These are phyloP conservation scores for Eumeta japonica DNA, from an alignment of 1,140 invertebrate genomes.

Conservation along the genomic window DNA sequence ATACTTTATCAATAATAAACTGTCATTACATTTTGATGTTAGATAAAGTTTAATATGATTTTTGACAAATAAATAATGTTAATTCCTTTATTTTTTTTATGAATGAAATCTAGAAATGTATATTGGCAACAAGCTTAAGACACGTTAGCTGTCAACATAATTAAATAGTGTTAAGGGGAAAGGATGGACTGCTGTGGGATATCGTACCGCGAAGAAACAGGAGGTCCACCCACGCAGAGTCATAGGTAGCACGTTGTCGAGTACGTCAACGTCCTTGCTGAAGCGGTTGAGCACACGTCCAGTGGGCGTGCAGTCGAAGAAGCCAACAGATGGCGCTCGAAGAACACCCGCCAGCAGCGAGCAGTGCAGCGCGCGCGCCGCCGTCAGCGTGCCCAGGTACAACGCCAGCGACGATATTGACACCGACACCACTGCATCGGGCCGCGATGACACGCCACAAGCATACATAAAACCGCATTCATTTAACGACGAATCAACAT, in stretches of 20 bases:
- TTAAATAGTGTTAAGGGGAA: too few relatives aligned
- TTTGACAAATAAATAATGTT: too few relatives aligned
- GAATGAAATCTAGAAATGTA: too few relatives aligned
- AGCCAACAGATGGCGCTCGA: slow-evolving; percentile 68
- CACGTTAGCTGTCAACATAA: too few relatives aligned
- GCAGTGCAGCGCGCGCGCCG: slow-evolving; percentile 67
- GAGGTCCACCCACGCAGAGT: slow-evolving; percentile 69
- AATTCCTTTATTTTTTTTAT: too few relatives aligned
- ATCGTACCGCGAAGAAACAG: slow-evolving; percentile 69
- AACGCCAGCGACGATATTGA: slow-evolving; percentile 67
- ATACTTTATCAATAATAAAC: too few relatives aligned
- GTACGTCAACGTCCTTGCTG: slow-evolving; percentile 78
- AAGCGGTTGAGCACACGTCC: slow-evolving; percentile 85
- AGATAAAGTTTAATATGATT: too few relatives aligned
- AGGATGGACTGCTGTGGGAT: not conserved
- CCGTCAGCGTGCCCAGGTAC: slow-evolving; percentile 70
- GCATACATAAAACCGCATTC: slow-evolving; percentile 8
- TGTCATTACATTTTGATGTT: too few relatives aligned
- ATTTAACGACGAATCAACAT: too few relatives aligned
- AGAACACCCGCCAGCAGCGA: slow-evolving; percentile 69
- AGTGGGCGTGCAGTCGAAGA: slow-evolving; percentile 85
- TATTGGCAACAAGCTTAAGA: too few relatives aligned
- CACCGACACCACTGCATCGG: slow-evolving; percentile 65
- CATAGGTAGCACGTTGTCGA: slow-evolving; percentile 75
- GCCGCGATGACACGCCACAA: slow-evolving; percentile 8